Percentiles rank a stretch among this genome's conserved stretches.
These are phyloP conservation scores for Apteryx mantelli DNA, from an alignment of 2,113 vertebrate genomes.

Conservation along the genomic window DNA sequence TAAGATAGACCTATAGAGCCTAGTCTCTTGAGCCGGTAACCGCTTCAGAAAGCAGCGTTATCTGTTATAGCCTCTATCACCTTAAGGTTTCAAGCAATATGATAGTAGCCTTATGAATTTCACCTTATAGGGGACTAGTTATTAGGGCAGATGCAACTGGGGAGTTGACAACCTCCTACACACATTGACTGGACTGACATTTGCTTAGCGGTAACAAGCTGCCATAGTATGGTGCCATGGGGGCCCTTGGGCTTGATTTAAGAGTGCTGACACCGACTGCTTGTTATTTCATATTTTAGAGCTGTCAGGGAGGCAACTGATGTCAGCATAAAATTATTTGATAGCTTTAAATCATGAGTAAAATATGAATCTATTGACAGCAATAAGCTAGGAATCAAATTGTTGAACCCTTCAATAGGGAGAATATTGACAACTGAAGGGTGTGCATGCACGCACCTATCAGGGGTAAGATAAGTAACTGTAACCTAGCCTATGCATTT, in stretches of 20 bases:
- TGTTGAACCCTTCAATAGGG: conserved; percentile 26
- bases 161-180: conserved; percentile 78
- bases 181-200: conserved; percentile 81
- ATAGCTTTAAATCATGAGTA: conserved; percentile 70
- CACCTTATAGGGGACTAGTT: conserved; percentile 54
- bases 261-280: conserved; percentile 86
- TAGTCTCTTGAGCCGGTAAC: background rate
- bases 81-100: conserved; percentile 6
- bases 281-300: conserved; percentile 90
- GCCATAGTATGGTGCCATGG: conserved; percentile 76
- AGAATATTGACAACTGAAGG: conserved; percentile 11
- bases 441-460: background rate
- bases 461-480: background rate
- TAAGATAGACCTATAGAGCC: background rate
- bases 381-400: conserved; percentile 67
- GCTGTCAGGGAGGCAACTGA: conserved; percentile 86
- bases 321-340: conserved; percentile 86
- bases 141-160: conserved; percentile 66
- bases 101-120: conserved; percentile 52
- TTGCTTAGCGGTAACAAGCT: conserved; percentile 86
- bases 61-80: conserved; percentile 8
- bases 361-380: conserved; percentile 73
- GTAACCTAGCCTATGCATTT: background rate
- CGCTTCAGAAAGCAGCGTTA: background rate
- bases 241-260: conserved; percentile 84